A percentile compares a stretch with the other conserved stretches of the same genome.
These are phyloP conservation scores for human (Homo sapiens) DNA, from an alignment of 2,113 vertebrate species.

Conservation along the genomic window DNA sequence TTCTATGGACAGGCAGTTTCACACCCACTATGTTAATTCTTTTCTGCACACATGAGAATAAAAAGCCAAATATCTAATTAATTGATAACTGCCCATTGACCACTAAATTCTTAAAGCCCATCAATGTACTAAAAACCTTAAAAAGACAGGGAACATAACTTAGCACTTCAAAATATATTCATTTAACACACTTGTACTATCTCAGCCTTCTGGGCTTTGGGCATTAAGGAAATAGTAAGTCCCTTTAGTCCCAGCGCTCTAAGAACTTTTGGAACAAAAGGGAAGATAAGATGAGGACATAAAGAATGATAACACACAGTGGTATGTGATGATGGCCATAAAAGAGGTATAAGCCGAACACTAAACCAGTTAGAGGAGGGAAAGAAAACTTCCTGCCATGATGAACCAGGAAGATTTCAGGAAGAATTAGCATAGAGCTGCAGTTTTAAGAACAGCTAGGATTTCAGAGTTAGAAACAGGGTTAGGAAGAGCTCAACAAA, in stretches of 20 bases:
- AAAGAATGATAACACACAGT: neutral
- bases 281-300: neutral
- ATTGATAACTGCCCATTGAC: neutral
- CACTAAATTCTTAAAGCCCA: slow-evolving; percentile 2
- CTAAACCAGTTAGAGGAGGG: neutral
- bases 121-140: neutral
- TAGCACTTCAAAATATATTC: neutral
- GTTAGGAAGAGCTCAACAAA: neutral
- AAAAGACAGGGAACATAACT: neutral
- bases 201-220: neutral
- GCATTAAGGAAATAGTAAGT: slow-evolving; percentile 8
- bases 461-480: neutral
- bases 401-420: neutral
- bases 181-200: neutral
- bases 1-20: neutral
- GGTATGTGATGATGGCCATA: neutral
- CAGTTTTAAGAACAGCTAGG: neutral
- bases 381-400: neutral
- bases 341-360: neutral
- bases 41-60: neutral
- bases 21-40: neutral
- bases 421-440: neutral
- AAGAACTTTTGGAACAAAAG: neutral
- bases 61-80: slow-evolving; percentile 16
- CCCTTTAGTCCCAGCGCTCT: neutral